These are phyloP conservation scores for Abrostola triplasia DNA, from an alignment of 2,888 invertebrate genomes.

Conservation along the genomic window DNA sequence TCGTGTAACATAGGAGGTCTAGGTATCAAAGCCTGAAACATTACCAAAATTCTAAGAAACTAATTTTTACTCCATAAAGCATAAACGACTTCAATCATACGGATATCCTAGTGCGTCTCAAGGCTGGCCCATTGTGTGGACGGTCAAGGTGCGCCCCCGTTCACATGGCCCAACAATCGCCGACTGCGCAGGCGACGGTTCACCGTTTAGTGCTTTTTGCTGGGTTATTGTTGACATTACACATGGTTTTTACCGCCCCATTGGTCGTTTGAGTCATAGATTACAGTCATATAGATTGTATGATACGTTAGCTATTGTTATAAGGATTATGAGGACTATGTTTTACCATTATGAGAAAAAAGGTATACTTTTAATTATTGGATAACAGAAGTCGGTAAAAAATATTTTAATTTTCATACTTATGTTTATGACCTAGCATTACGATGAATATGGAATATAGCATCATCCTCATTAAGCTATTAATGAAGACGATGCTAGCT, in stretches of 20 bases:
- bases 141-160: conserved; percentile 75
- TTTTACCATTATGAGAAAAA: no score
- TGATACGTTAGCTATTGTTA: not conserved
- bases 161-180: conserved; percentile 69
- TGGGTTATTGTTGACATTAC: conserved; percentile 49
- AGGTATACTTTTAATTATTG: no score
- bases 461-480: no score
- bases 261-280: conserved; percentile 19
- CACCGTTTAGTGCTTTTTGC: conserved; percentile 29
- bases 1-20: no score
- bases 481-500: no score
- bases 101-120: conserved; percentile 59
- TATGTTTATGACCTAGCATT: no score
- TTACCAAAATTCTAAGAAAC: not conserved
- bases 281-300: no score
- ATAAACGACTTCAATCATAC: conserved; percentile 29
- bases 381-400: no score
- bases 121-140: conserved; percentile 44
- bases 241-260: conserved; percentile 27
- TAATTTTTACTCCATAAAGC: conserved; percentile 8
- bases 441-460: no score
- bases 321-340: no score
- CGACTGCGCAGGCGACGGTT: conserved; percentile 38
- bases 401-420: no score
- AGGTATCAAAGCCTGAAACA: not conserved